Evolutionary conservation across 2,888 invertebrate genomes (phyloP), one percentile per base, ranked within the genome.

Genomic region (Eueremaeus valkanovi): DNA sequence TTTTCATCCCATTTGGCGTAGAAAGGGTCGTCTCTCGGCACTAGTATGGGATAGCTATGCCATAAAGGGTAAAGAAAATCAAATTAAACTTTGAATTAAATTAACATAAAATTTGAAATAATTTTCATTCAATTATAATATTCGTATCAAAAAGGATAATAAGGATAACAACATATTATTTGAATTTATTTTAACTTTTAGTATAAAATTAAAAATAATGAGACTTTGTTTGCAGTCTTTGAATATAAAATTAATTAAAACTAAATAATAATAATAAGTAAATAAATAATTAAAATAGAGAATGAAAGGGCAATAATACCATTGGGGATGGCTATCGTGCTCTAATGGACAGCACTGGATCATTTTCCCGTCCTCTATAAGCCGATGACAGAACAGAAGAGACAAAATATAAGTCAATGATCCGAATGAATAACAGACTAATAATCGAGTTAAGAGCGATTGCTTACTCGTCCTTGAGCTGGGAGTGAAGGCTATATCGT

Each of bases 401-500:
- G n/a, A 61, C 24, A 58, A 0, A 0, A 29, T 27, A 36, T 21
- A 0, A 42, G 5, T 45, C 18, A 45, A 45, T 45, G 3, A 45
- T 18, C 3, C n/a, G n/a, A n/a, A n/a, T n/a, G n/a, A n/a, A n/a
- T n/a, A n/a, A n/a, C n/a, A n/a, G n/a, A n/a, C n/a, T n/a, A n/a
- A n/a, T n/a, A n/a, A n/a, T n/a, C n/a, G n/a, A n/a, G n/a, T n/a
- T n/a, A 72, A 36, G 33, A 51, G 8, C 33, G 16, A 18, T 24
- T 18, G 68, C 76, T 74, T 73, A 78, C 78, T 74, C 73, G 77
- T 77, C 21, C 76, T 40, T 68, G 79, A 80, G 58, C 79, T 79
- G 13, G 95, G 96, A 0, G 95, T 95, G 88, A 95, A 90, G 0
- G 95, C 95, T 73, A 97, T 86, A 83, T 96, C 96, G 85, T 97